phyloP scores from a whole-genome alignment of 2,113 vertebrate genomes.

The Panthera leo region DNA sequence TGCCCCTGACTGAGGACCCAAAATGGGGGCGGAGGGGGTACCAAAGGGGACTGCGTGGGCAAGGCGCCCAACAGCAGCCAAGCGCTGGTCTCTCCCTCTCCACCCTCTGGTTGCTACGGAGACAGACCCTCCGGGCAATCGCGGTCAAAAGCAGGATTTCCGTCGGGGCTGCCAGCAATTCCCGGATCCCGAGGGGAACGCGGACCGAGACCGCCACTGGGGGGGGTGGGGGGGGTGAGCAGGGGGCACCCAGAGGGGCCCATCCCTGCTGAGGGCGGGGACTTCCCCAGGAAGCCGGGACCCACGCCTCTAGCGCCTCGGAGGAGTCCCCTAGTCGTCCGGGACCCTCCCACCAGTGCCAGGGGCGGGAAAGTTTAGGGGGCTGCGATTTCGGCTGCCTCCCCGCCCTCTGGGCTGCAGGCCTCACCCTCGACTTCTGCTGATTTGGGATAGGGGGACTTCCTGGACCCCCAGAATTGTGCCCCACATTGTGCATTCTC shows the following conservation, averaged over 20 bases:
- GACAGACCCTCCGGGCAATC: slow-evolving; percentile 45
- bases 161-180: slow-evolving; percentile 71
- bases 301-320: background rate
- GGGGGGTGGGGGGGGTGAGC: background rate
- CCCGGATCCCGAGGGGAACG: slow-evolving; percentile 58
- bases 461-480: background rate
- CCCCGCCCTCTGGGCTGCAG: rapidly evolving
- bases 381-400: background rate
- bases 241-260: slow-evolving; percentile 27
- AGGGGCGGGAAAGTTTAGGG: background rate
- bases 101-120: slow-evolving; percentile 55
- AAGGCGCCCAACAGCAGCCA: background rate
- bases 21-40: background rate
- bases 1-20: background rate
- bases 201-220: background rate
- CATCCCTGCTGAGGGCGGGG: slow-evolving; percentile 35
- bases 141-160: slow-evolving; percentile 79
- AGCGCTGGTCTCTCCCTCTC: background rate
- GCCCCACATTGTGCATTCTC: background rate
- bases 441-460: background rate
- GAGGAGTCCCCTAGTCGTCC: background rate
- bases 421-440: background rate
- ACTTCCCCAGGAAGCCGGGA: slow-evolving; percentile 68
- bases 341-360: background rate
- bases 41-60: background rate